phyloP scores from a whole-genome alignment of 2,888 invertebrate genomes.

The Heterodera filipjevi region DNA sequence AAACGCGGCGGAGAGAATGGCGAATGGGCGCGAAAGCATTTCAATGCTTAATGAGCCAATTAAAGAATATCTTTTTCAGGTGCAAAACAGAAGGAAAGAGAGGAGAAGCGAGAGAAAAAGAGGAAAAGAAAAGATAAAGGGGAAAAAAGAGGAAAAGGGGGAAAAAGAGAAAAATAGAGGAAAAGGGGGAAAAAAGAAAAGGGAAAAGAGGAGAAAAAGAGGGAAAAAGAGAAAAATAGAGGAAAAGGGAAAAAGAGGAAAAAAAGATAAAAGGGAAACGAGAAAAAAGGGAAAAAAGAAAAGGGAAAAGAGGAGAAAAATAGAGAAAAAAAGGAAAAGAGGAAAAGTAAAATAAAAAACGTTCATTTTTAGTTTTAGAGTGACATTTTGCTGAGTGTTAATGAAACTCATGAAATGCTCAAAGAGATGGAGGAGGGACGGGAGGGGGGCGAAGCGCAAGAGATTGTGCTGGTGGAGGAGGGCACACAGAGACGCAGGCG shows the following conservation, averaged over 20 bases:
- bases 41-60: slow-evolving; percentile 34
- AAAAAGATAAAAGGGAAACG: too few species aligned
- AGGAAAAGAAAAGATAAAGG: too few species aligned
- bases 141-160: too few species aligned
- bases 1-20: slow-evolving; percentile 15
- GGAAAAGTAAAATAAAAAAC: background rate
- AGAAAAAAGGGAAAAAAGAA: too few species aligned
- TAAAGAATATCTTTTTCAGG: slow-evolving; percentile 38
- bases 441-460: slow-evolving; percentile 19
- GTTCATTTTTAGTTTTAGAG: slow-evolving; percentile 24
- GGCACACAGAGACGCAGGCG: slow-evolving; percentile 12
- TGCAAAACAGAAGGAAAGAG: slow-evolving; percentile 16
- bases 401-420: slow-evolving; percentile 30
- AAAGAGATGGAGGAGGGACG: slow-evolving; percentile 24
- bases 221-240: too few species aligned
- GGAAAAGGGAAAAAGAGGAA: too few species aligned
- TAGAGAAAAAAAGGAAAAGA: too few species aligned
- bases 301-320: too few species aligned
- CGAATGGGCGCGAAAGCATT: slow-evolving; percentile 36
- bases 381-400: slow-evolving; percentile 33
- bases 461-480: slow-evolving; percentile 12
- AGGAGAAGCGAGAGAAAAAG: background rate
- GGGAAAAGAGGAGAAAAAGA: too few species aligned
- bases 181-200: too few species aligned
- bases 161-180: too few species aligned